Percentiles rank a stretch among this genome's conserved stretches.
These are phyloP conservation scores for Penaeus indicus DNA, from an alignment of 1,140 invertebrate genomes.

Conservation along the genomic window DNA sequence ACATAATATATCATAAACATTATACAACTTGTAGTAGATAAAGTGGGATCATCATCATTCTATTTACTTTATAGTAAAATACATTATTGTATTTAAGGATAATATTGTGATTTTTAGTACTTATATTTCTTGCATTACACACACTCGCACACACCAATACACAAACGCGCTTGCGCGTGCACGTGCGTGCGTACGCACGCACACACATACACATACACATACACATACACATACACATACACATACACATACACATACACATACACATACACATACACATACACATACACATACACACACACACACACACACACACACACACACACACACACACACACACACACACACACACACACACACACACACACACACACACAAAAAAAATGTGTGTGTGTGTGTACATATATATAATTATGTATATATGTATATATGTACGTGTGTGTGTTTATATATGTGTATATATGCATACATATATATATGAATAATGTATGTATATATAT, in stretches of 20 bases:
- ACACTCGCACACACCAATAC: neutral
- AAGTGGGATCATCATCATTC: constrained; percentile 41
- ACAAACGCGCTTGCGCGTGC: neutral
- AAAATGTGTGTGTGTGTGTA: neutral
- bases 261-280: constrained; percentile 31
- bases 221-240: neutral
- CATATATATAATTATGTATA: neutral
- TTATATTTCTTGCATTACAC: constrained; percentile 17
- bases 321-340: neutral
- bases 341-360: neutral
- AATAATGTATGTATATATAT: no score
- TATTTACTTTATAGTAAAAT: constrained; percentile 36
- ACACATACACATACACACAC: constrained; percentile 32
- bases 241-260: neutral
- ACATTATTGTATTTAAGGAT: constrained; percentile 44
- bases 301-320: constrained; percentile 36
- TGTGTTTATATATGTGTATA: no score
- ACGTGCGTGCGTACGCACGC: neutral
- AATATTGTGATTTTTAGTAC: constrained; percentile 51
- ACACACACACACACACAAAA: neutral
- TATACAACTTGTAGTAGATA: constrained; percentile 29
- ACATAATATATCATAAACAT: constrained; percentile 13
- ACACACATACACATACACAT: neutral
- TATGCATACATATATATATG: neutral
- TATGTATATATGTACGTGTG: neutral